phyloP scores from a whole-genome alignment of 2,888 invertebrate species.

The Paralinhomoeus sp. region DNA sequence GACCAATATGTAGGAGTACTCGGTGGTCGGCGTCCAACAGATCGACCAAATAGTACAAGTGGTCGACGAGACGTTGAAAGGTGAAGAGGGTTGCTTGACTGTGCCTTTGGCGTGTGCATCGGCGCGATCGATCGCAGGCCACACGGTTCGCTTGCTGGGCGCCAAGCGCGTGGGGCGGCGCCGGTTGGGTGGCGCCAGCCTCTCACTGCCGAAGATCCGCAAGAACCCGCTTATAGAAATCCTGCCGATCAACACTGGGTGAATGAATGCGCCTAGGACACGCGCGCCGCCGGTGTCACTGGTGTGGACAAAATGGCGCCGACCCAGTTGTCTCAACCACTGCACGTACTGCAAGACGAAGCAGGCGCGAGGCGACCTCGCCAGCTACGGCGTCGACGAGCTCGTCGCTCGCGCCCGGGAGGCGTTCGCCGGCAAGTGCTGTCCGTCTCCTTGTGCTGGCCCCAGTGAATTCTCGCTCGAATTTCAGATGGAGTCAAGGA shows the following conservation, averaged over 20 bases:
- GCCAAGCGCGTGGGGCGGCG: constrained; percentile 50
- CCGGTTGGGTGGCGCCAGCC: constrained; percentile 46
- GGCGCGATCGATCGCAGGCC: not conserved
- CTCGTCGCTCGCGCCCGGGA: constrained; percentile 58
- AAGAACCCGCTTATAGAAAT: constrained; percentile 90
- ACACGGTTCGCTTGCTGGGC: constrained; percentile 43
- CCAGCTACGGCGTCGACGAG: constrained; percentile 68
- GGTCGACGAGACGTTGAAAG: constrained; percentile 88
- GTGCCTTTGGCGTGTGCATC: too few relatives aligned
- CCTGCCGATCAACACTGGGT: constrained; percentile 30
- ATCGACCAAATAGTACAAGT: constrained; percentile 90
- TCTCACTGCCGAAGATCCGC: constrained; percentile 63
- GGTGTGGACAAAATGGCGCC: too few relatives aligned
- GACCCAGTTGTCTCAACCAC: constrained; percentile 56
- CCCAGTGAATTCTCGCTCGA: too few relatives aligned
- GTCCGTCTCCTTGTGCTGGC: too few relatives aligned
- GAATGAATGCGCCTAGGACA: too few relatives aligned
- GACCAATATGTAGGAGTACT: too few relatives aligned
- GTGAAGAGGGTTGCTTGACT: constrained; percentile 27
- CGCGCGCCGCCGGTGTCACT: too few relatives aligned
- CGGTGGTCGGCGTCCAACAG: constrained; percentile 91
- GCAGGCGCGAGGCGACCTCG: constrained; percentile 84
- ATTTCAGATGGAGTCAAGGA: constrained; percentile 75
- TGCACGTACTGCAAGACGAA: constrained; percentile 98
- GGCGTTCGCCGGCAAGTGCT: constrained; percentile 15